Conservation (phyloP, 2,888 invertebrate species). For the Microplitis manilae region DNA sequence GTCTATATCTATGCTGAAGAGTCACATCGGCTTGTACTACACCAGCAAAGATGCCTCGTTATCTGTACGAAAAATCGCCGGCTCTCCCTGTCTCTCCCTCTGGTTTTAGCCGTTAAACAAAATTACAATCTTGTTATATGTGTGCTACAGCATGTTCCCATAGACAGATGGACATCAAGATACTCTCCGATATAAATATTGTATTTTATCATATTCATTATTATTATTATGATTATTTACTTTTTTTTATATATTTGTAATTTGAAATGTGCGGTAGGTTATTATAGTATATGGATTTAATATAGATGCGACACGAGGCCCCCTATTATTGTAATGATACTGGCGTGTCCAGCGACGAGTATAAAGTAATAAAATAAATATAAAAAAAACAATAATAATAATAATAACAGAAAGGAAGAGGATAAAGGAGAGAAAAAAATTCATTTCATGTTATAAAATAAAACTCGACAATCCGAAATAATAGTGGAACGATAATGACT, state of each 20-base stretch:
- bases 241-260: conserved; percentile 1
- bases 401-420: conserved; percentile 18
- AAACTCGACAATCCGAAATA: conserved; percentile 51
- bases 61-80: conserved; percentile 27
- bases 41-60: conserved; percentile 17
- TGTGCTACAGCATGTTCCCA: conserved; percentile 4
- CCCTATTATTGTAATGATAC: conserved; percentile 57
- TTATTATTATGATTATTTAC: background rate
- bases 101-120: conserved; percentile 45
- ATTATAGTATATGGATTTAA: background rate
- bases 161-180: conserved; percentile 6
- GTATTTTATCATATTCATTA: background rate
- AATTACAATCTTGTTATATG: conserved; percentile 16
- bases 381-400: background rate
- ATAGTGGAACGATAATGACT: conserved; percentile 61
- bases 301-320: conserved; percentile 35
- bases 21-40: conserved; percentile 26
- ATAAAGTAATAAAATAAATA: background rate
- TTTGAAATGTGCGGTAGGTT: background rate
- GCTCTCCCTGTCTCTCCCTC: background rate
- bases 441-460: conserved; percentile 27
- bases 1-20: conserved; percentile 13
- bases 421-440: conserved; percentile 21
- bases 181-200: background rate
- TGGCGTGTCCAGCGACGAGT: conserved; percentile 44